Evolutionary conservation across 2,888 invertebrate species (phyloP).

Genomic region (Spisula solida): DNA sequence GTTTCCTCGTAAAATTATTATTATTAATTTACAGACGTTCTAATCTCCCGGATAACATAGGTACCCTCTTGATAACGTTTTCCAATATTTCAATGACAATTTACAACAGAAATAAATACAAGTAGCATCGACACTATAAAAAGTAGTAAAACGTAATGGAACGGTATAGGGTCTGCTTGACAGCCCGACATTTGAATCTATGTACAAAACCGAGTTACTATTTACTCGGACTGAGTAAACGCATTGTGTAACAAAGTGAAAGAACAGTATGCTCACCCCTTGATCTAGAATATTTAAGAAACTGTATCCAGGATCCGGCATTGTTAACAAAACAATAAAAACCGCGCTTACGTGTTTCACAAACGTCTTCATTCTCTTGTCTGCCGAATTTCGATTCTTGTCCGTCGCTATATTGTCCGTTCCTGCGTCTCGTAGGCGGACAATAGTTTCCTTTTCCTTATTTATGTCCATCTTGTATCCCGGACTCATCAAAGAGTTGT

Average conservation of each 20-base stretch:
- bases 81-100: no score
- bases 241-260: background rate
- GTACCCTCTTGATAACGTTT: no score
- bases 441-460: constrained; percentile 58
- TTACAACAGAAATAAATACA: no score
- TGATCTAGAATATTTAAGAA: background rate
- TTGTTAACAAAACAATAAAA: constrained; percentile 13
- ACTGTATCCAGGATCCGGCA: background rate
- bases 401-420: constrained; percentile 62
- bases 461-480: constrained; percentile 34
- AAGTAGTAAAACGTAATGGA: no score
- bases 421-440: constrained; percentile 57
- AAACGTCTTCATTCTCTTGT: constrained; percentile 62
- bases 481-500: background rate
- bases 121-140: no score
- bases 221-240: no score
- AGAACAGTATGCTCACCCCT: background rate
- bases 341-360: constrained; percentile 65
- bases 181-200: no score
- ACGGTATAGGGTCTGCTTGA: no score
- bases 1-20: no score
- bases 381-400: constrained; percentile 29
- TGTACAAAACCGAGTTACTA: no score
- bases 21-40: no score
- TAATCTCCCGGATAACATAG: no score